Conservation (phyloP, 2,888 invertebrate species). For the Lamproptera curius region DNA sequence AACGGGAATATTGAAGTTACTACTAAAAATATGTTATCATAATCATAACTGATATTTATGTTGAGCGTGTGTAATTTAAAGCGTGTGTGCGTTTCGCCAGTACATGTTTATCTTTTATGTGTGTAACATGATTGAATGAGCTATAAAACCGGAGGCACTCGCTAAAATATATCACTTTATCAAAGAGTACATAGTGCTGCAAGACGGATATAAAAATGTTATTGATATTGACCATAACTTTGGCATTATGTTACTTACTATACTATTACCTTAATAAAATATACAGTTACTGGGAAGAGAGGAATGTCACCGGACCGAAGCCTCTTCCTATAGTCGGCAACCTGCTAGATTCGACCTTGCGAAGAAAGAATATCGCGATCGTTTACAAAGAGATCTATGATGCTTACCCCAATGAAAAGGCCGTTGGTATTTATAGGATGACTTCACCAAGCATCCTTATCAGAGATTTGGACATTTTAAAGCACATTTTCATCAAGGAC, state of each 20-base stretch:
- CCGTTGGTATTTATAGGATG: slow-evolving; percentile 48
- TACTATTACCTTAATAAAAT: slow-evolving; percentile 42
- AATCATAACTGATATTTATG: too few species aligned
- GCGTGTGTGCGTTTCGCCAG: too few species aligned
- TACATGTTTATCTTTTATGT: too few species aligned
- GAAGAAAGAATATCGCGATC: slow-evolving; percentile 30
- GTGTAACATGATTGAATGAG: too few species aligned
- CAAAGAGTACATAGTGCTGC: too few species aligned
- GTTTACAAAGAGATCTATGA: slow-evolving; percentile 39
- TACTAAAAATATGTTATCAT: too few species aligned
- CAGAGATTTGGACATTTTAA: slow-evolving; percentile 48
- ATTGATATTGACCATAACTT: background rate
- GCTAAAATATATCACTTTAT: too few species aligned
- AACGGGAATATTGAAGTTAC: too few species aligned
- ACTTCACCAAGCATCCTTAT: slow-evolving; percentile 41
- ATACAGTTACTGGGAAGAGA: slow-evolving; percentile 45
- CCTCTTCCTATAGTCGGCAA: slow-evolving; percentile 45
- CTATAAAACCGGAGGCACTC: too few species aligned
- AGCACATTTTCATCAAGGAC: slow-evolving; percentile 48
- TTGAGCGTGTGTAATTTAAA: too few species aligned
- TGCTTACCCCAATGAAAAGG: slow-evolving; percentile 42
- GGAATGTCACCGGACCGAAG: slow-evolving; percentile 37
- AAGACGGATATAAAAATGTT: background rate
- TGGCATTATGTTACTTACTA: slow-evolving; percentile 5
- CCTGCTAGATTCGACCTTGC: slow-evolving; percentile 32